phyloP scores from a whole-genome alignment of 92 coral and sea anemone species.

The Metridium senile region DNA sequence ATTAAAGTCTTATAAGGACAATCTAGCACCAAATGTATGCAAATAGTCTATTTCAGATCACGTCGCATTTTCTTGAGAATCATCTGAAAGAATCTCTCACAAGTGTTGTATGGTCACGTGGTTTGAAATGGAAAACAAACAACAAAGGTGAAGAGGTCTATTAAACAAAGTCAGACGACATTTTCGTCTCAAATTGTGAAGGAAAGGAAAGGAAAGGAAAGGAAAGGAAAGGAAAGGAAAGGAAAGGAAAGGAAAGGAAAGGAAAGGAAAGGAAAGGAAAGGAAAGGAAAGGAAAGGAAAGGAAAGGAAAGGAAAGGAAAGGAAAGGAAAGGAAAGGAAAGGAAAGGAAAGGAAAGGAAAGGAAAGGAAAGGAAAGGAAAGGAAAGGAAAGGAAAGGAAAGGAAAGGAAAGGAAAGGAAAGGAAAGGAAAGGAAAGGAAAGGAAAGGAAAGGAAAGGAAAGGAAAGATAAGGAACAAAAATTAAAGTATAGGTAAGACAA shows the following conservation, averaged over 20 bases:
- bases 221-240: too few species aligned
- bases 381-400: not conserved
- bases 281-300: not conserved
- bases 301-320: not conserved
- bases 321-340: not conserved
- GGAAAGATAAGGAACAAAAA: not conserved
- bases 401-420: not conserved
- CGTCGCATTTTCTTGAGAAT: too few species aligned
- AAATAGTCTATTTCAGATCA: too few species aligned
- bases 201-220: too few species aligned
- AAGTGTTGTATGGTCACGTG: too few species aligned
- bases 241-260: not conserved
- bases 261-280: not conserved
- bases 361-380: not conserved
- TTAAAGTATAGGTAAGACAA: not conserved
- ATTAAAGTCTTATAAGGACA: too few species aligned
- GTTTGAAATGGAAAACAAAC: too few species aligned
- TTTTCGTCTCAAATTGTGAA: too few species aligned
- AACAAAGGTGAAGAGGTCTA: too few species aligned
- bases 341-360: not conserved
- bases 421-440: not conserved
- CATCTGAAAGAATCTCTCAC: too few species aligned
- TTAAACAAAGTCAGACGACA: too few species aligned
- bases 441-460: not conserved
- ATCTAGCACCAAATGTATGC: too few species aligned